A percentile compares a stretch with the other conserved stretches of the same genome.
Conservation (phyloP, 64 coral and sea anemone species). For the Stichodactyla helianthus region DNA sequence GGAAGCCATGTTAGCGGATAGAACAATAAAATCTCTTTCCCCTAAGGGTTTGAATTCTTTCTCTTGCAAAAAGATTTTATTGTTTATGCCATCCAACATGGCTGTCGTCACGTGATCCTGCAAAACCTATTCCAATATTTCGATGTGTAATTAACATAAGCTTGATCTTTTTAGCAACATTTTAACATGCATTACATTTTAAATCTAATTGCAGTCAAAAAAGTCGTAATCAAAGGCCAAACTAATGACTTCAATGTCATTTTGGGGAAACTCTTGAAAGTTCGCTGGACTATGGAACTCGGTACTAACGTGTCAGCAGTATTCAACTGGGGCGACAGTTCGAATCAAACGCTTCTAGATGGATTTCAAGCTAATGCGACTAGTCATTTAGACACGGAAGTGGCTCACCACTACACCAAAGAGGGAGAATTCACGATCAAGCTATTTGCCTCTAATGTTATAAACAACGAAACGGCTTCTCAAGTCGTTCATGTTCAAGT, state of each 20-base stretch:
- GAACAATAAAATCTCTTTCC: too few species aligned
- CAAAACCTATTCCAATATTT: too few species aligned
- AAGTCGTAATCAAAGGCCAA: neutral
- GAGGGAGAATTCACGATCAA: slow-evolving; percentile 29
- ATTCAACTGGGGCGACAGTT: slow-evolving; percentile 41
- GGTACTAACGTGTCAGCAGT: slow-evolving; percentile 44
- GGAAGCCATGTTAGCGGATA: too few species aligned
- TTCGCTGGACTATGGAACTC: slow-evolving; percentile 20
- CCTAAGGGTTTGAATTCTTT: too few species aligned
- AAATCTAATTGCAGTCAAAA: slow-evolving; percentile 22
- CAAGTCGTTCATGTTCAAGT: slow-evolving; percentile 26
- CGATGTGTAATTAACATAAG: too few species aligned
- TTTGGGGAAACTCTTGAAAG: neutral
- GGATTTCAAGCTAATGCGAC: slow-evolving; percentile 37
- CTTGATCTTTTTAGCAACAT: too few species aligned
- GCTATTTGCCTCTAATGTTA: slow-evolving; percentile 24
- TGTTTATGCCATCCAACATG: too few species aligned
- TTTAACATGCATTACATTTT: neutral
- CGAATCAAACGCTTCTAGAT: neutral
- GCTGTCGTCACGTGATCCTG: too few species aligned
- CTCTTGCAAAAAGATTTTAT: too few species aligned
- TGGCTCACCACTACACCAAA: slow-evolving; percentile 30
- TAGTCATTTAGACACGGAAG: neutral
- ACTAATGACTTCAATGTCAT: neutral
- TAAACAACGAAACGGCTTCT: slow-evolving; percentile 21